These are phyloP conservation scores for Montipora capricornis DNA, from an alignment of 64 coral and sea anemone species.

Conservation along the genomic window DNA sequence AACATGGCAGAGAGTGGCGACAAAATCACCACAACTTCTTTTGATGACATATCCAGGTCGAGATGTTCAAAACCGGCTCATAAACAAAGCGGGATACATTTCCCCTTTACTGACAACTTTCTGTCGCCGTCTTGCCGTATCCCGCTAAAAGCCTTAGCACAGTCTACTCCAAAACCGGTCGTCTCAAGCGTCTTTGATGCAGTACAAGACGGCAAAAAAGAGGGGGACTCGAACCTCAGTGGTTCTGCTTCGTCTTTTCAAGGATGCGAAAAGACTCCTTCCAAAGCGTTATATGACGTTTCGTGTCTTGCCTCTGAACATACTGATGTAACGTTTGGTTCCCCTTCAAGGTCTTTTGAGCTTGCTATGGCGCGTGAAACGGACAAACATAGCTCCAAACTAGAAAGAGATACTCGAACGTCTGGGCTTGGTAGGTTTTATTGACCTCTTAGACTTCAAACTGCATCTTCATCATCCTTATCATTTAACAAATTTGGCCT, in stretches of 20 bases:
- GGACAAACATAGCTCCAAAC: slow-evolving; percentile 13
- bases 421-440: slow-evolving; percentile 9
- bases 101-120: not conserved
- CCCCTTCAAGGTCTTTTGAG: slow-evolving; percentile 62
- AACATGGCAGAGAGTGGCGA: not conserved
- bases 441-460: not conserved
- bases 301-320: not conserved
- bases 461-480: too few species aligned
- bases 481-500: too few species aligned
- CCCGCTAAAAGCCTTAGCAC: slow-evolving; percentile 21
- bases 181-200: not conserved
- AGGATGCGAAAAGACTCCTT: not conserved
- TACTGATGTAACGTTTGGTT: slow-evolving; percentile 41
- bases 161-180: slow-evolving; percentile 58
- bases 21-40: not conserved
- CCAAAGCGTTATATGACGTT: not conserved
- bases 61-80: not conserved
- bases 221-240: not conserved
- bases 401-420: slow-evolving; percentile 9
- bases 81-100: not conserved
- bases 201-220: not conserved
- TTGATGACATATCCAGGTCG: not conserved
- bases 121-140: not conserved
- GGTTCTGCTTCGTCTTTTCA: not conserved
- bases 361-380: slow-evolving; percentile 47